Conservation (phyloP, 2,797 vertebrate genomes). For the Tenualosa ilisha region DNA sequence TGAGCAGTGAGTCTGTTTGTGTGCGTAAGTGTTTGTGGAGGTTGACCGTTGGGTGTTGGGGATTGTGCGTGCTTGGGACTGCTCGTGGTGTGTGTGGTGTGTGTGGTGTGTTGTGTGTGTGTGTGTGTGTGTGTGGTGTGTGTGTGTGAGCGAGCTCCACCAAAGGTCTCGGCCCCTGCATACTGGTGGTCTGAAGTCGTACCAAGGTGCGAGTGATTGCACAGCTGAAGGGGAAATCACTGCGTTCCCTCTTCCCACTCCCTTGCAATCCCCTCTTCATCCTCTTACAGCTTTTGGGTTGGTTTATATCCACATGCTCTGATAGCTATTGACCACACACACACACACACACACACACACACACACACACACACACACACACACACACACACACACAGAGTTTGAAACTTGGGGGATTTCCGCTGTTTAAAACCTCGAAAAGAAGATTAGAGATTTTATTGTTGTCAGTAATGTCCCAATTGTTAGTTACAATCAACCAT, state of each 20-base stretch:
- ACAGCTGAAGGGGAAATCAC: conserved; percentile 12
- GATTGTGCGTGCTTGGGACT: not conserved
- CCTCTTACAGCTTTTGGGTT: not conserved
- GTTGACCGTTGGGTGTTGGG: not conserved
- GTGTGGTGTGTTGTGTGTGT: not conserved
- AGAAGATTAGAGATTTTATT: conserved; percentile 1
- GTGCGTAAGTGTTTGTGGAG: not conserved
- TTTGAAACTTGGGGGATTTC: conserved; percentile 3
- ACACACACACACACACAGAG: not conserved
- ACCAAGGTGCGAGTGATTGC: conserved; percentile 8
- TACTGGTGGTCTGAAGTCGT: not conserved
- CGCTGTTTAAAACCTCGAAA: not conserved
- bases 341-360: conserved; percentile 14
- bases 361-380: conserved; percentile 13
- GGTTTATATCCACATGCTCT: not conserved
- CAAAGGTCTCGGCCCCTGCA: not conserved
- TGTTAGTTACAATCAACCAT: not conserved
- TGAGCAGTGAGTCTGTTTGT: not conserved
- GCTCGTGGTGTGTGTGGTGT: not conserved
- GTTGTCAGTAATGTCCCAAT: not conserved
- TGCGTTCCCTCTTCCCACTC: not conserved
- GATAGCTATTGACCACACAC: conserved; percentile 28
- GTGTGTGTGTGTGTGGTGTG: not conserved
- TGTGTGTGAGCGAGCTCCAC: not conserved
- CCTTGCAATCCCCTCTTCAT: conserved; percentile 1